These are phyloP conservation scores for Lissocephala sabroskyi DNA, from an alignment of 2,888 invertebrate genomes.

Conservation along the genomic window DNA sequence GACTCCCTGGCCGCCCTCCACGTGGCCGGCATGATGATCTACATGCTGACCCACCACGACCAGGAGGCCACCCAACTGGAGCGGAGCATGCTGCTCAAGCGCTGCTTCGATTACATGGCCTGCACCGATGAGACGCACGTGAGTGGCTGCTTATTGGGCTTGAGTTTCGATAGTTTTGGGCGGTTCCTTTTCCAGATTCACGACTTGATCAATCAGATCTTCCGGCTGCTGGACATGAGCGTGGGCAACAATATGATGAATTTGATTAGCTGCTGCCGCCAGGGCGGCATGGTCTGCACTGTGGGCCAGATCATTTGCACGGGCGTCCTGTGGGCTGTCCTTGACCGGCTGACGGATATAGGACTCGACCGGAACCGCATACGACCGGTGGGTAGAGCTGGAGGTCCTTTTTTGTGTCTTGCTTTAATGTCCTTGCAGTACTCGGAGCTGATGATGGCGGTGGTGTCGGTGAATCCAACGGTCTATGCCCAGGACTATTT, in stretches of 20 bases:
- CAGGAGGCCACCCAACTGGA: conserved; percentile 20
- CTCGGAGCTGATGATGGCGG: conserved; percentile 27
- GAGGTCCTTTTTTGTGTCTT: background rate
- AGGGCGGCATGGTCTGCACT: conserved; percentile 25
- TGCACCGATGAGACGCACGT: conserved; percentile 42
- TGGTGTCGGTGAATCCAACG: conserved; percentile 30
- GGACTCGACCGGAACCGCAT: conserved; percentile 23
- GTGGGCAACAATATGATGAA: conserved; percentile 24
- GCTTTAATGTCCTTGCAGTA: conserved; percentile 1
- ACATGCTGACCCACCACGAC: conserved; percentile 28
- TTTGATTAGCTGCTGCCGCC: conserved; percentile 37
- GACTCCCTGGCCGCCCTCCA: conserved; percentile 26
- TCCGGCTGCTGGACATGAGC: conserved; percentile 22
- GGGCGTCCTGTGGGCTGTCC: conserved; percentile 39
- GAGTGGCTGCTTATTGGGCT: background rate
- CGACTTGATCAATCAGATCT: conserved; percentile 28
- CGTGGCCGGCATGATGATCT: conserved; percentile 44
- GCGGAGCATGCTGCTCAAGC: conserved; percentile 30
- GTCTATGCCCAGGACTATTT: conserved; percentile 30
- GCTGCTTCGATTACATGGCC: conserved; percentile 43
- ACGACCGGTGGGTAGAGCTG: conserved; percentile 15
- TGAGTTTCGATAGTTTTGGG: background rate
- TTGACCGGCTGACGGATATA: conserved; percentile 31
- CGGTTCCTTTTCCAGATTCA: conserved; percentile 22
- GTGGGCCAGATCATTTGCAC: conserved; percentile 39